phyloP scores from a whole-genome alignment of 2,888 invertebrate genomes.

The Dexiosoma caninum region DNA sequence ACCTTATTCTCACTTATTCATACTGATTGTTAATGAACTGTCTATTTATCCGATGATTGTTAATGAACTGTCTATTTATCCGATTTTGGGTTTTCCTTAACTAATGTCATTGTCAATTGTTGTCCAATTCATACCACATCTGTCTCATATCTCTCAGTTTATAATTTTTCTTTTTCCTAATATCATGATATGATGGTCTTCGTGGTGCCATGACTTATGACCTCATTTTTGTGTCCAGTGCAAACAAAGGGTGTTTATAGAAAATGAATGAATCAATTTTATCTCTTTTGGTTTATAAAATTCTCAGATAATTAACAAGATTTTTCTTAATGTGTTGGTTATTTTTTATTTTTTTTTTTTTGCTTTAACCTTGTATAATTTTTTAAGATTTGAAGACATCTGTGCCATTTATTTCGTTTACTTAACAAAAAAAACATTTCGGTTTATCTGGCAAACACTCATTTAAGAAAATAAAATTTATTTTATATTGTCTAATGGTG shows the following conservation, averaged over 20 bases:
- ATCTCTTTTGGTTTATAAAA: background rate
- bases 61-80: background rate
- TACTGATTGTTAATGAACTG: background rate
- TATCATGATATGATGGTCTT: slow-evolving; percentile 17
- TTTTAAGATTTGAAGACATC: background rate
- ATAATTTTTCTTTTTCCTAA: background rate
- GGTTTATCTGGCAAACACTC: background rate
- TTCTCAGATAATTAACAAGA: slow-evolving; percentile 39
- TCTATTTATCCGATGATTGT: background rate
- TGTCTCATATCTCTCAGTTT: slow-evolving; percentile 12
- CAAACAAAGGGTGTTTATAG: background rate
- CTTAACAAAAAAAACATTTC: background rate
- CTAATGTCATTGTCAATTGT: slow-evolving; percentile 20
- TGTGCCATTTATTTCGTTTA: background rate
- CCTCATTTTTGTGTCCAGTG: slow-evolving; percentile 1
- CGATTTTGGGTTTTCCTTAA: background rate
- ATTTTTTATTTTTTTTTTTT: background rate
- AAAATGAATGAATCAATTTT: slow-evolving; percentile 1
- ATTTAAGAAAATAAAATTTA: background rate
- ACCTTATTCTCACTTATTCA: background rate
- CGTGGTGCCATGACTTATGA: slow-evolving; percentile 45
- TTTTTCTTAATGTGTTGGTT: background rate
- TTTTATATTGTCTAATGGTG: background rate
- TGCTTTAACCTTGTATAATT: background rate
- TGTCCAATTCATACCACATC: slow-evolving; percentile 3